Evolutionary conservation across 2,113 vertebrate genomes (phyloP).

Genomic region (Anguilla rostrata): DNA sequence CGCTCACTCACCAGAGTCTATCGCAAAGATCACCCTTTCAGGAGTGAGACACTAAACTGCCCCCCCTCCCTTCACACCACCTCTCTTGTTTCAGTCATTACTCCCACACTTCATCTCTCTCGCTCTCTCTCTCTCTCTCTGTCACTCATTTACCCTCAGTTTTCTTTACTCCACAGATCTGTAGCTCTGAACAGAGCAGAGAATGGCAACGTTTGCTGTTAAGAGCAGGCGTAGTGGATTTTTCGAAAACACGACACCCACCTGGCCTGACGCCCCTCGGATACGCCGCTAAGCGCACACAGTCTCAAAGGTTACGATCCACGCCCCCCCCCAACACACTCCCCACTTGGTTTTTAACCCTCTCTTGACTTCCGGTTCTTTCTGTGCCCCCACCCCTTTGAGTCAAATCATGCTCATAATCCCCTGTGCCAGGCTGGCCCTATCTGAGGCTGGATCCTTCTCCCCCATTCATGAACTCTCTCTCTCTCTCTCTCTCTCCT

Average conservation of each 20-base stretch:
- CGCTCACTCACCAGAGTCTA: not conserved
- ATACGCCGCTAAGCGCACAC: not conserved
- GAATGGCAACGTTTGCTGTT: not conserved
- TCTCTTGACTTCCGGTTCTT: not conserved
- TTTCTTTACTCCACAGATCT: conserved; percentile 1
- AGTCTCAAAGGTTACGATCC: not conserved
- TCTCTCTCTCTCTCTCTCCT: not conserved
- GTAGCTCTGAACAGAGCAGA: not conserved
- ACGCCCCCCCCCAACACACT: not conserved
- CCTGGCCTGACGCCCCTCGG: not conserved
- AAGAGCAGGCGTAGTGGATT: not conserved
- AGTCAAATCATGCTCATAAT: not conserved
- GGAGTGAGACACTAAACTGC: conserved; percentile 47
- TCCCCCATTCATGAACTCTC: conserved; percentile 20
- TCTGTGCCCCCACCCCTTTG: not conserved
- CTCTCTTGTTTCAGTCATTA: conserved; percentile 59
- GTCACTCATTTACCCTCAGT: conserved; percentile 25
- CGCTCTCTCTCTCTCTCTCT: conserved; percentile 20
- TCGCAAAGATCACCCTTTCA: conserved; percentile 5
- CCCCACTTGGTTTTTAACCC: too few species aligned
- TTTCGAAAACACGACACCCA: not conserved
- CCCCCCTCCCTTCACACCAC: conserved; percentile 53
- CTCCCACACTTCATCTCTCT: conserved; percentile 7
- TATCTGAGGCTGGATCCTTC: not conserved
- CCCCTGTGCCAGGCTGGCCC: not conserved